phyloP scores from a whole-genome alignment of 1,140 invertebrate species.

The Macrocentrus cingulum region DNA sequence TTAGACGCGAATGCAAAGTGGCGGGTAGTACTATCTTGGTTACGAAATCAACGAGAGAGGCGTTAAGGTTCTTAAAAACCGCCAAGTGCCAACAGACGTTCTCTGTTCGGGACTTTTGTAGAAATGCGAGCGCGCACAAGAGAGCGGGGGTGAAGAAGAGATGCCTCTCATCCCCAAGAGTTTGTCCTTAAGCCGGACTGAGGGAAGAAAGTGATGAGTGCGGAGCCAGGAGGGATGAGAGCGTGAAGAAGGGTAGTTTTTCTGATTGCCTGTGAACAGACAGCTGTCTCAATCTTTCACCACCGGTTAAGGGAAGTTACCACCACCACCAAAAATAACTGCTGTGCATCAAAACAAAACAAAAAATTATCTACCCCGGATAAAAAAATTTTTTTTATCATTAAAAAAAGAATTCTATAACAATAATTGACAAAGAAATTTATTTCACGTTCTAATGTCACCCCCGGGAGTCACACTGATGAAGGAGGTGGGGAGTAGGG shows the following conservation, averaged over 20 bases:
- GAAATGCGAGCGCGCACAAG: background rate
- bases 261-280: conserved; percentile 49
- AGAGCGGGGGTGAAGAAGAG: background rate
- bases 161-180: conserved; percentile 5
- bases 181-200: conserved; percentile 17
- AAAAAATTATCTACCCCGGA: background rate
- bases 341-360: background rate
- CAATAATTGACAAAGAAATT: conserved; percentile 45
- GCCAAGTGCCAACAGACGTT: conserved; percentile 13
- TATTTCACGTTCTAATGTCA: conserved; percentile 44
- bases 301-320: conserved; percentile 6
- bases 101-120: conserved; percentile 4
- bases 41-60: conserved; percentile 8
- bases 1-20: conserved; percentile 13
- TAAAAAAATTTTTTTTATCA: no score
- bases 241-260: conserved; percentile 31
- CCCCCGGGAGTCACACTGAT: conserved; percentile 32
- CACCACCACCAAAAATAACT: background rate
- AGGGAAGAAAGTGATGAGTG: no score
- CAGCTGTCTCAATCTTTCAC: conserved; percentile 47
- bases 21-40: conserved; percentile 5
- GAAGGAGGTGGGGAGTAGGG: conserved; percentile 1
- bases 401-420: background rate
- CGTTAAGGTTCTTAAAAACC: conserved; percentile 19
- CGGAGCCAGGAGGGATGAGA: background rate